Conservation (phyloP, 23 tunicate species). For the Trididemnum clinides region DNA sequence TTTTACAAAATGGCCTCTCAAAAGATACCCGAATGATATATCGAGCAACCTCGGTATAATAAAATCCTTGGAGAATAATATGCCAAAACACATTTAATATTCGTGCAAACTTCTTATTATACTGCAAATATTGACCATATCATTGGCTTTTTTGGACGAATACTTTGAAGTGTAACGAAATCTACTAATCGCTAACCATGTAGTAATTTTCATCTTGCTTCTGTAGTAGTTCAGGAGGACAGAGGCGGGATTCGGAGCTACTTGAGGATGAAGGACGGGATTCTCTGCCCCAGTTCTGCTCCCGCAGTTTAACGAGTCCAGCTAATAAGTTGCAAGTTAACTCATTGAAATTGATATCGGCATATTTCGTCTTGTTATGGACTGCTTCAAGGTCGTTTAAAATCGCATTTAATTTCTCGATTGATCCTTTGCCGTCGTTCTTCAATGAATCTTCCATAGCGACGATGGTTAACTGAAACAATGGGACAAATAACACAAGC, state of each 20-base stretch:
- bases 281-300: conserved; percentile 55
- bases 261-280: not conserved
- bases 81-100: too few relatives aligned
- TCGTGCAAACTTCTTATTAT: too few relatives aligned
- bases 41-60: too few relatives aligned
- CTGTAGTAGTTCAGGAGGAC: not conserved
- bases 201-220: conserved; percentile 30
- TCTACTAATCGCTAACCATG: conserved; percentile 5
- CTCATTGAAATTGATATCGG: not conserved
- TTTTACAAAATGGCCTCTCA: too few relatives aligned
- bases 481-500: not conserved
- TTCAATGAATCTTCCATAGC: conserved; percentile 49
- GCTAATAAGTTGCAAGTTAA: conserved; percentile 3
- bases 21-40: too few relatives aligned
- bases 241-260: not conserved
- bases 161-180: too few relatives aligned
- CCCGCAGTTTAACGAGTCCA: conserved; percentile 29
- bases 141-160: too few relatives aligned
- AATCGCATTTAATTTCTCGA: conserved; percentile 16
- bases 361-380: not conserved
- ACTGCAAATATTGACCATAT: too few relatives aligned
- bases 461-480: conserved; percentile 41
- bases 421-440: conserved; percentile 46
- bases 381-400: conserved; percentile 24
- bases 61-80: too few relatives aligned